phyloP scores from a whole-genome alignment of 2,113 vertebrate genomes.

The Erythrolamprus reginae region DNA sequence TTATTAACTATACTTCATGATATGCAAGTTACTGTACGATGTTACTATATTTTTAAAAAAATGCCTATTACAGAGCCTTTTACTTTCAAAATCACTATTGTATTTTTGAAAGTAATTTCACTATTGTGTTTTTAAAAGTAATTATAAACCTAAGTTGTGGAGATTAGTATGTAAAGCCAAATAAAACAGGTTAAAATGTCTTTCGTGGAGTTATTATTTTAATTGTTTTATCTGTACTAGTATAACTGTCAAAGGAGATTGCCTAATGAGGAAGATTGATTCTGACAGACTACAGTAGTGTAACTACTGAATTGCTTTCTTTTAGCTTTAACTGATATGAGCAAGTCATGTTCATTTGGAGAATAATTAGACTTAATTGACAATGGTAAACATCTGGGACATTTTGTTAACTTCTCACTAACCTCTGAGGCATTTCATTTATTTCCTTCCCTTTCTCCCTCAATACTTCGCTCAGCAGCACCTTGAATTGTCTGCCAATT shows the following conservation, averaged over 20 bases:
- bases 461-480: not conserved
- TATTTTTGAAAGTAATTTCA: not conserved
- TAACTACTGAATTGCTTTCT: conserved; percentile 12
- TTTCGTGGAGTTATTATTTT: conserved; percentile 27
- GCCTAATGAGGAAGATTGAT: not conserved
- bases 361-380: conserved; percentile 35
- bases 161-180: not conserved
- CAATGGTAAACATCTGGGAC: not conserved
- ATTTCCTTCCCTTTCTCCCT: not conserved
- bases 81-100: not conserved
- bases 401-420: conserved; percentile 14
- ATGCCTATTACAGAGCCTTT: not conserved
- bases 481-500: not conserved
- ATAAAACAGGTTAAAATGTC: not conserved
- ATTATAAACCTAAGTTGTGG: not conserved
- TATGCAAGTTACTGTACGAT: not conserved
- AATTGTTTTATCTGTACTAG: not conserved
- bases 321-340: conserved; percentile 4
- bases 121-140: not conserved
- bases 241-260: not conserved
- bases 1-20: not conserved
- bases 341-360: conserved; percentile 19
- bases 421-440: not conserved
- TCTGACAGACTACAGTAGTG: not conserved
- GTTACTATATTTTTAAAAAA: not conserved